A percentile compares a stretch with the other conserved stretches of the same genome.
These are phyloP conservation scores for Drosophila neocordata DNA, from an alignment of 1,140 invertebrate genomes.

Conservation along the genomic window DNA sequence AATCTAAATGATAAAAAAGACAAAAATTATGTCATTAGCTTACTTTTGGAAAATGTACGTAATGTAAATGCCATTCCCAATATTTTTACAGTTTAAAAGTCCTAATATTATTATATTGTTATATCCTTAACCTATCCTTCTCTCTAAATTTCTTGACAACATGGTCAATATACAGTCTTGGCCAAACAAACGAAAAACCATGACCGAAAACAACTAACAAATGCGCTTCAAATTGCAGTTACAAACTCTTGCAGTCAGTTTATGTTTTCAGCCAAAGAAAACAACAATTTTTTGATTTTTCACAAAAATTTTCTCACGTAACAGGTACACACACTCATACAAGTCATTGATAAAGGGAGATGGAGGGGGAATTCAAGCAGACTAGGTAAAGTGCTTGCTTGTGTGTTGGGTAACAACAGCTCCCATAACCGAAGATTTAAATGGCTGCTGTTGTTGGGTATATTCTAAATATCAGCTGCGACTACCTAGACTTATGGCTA, in stretches of 20 bases:
- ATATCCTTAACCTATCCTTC: too few species aligned
- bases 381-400: slow-evolving; percentile 41
- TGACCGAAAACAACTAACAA: too few species aligned
- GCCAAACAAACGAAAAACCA: too few species aligned
- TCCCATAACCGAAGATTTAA: slow-evolving; percentile 76
- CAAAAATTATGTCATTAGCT: too few species aligned
- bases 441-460: slow-evolving; percentile 29
- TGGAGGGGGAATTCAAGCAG: slow-evolving; percentile 50
- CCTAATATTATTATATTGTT: too few species aligned
- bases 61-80: too few species aligned
- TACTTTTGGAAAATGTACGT: too few species aligned
- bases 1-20: background rate
- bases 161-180: too few species aligned
- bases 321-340: slow-evolving; percentile 62
- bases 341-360: slow-evolving; percentile 37
- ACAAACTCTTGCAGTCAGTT: background rate
- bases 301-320: slow-evolving; percentile 75
- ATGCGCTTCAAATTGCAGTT: slow-evolving; percentile 42
- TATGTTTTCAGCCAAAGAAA: slow-evolving; percentile 35
- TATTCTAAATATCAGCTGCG: too few species aligned
- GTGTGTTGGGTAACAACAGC: slow-evolving; percentile 69
- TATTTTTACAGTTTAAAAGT: too few species aligned
- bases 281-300: background rate
- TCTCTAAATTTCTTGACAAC: too few species aligned
- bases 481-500: slow-evolving; percentile 78